Percentiles rank a stretch among this genome's conserved stretches.
These are phyloP conservation scores for Himalopsyche phryganea DNA, from an alignment of 1,140 invertebrate genomes.

Conservation along the genomic window DNA sequence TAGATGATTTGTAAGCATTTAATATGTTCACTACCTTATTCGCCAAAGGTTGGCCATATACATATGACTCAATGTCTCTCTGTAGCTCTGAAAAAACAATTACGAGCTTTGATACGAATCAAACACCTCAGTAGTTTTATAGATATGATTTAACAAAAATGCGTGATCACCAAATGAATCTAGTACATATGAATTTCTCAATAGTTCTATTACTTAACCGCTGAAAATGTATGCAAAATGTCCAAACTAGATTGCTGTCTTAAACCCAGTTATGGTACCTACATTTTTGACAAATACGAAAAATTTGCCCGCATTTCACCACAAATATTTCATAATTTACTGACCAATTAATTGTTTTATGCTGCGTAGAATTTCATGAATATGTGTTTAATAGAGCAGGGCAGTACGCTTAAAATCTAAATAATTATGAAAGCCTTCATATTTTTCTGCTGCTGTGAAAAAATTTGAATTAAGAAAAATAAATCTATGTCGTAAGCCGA, in stretches of 20 bases:
- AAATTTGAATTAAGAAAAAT: neutral
- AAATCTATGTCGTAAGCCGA: neutral
- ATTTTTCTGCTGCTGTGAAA: neutral
- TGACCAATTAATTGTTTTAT: too few relatives aligned
- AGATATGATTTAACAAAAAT: neutral
- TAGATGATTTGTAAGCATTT: constrained; percentile 3
- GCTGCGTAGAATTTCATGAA: too few relatives aligned
- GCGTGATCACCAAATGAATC: neutral
- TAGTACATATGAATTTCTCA: neutral
- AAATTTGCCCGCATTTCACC: too few relatives aligned
- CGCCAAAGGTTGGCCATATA: constrained; percentile 26
- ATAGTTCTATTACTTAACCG: neutral
- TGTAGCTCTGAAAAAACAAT: constrained; percentile 16
- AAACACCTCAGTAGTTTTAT: neutral
- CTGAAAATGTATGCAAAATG: neutral
- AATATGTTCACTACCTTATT: constrained; percentile 14
- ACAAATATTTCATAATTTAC: too few relatives aligned
- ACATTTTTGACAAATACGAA: too few relatives aligned
- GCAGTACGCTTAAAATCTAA: too few relatives aligned
- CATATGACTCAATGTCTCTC: neutral
- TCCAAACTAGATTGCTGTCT: too few relatives aligned
- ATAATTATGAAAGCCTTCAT: too few relatives aligned
- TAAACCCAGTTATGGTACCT: too few relatives aligned
- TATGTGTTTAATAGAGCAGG: too few relatives aligned
- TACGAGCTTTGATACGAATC: too few relatives aligned